Percentiles rank a stretch among this genome's conserved stretches.
phyloP scores from a whole-genome alignment of 2,113 vertebrate species.

The Hippopotamus amphibius region DNA sequence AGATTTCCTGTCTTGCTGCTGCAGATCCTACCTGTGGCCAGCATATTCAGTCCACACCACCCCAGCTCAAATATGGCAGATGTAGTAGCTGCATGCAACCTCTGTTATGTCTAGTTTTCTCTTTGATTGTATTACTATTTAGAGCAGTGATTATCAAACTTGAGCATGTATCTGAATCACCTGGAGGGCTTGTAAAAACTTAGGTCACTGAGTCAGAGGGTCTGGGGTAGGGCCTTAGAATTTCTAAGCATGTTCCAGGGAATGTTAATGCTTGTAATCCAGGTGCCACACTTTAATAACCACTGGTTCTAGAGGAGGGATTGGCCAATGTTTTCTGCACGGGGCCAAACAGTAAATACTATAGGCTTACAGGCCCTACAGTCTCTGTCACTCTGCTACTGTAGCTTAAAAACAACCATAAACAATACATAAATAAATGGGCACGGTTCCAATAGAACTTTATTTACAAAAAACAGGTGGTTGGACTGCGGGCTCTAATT shows the following conservation, averaged over 20 bases:
- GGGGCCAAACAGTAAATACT: background rate
- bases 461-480: conserved; percentile 7
- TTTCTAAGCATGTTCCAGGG: background rate
- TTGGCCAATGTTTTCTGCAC: background rate
- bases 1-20: background rate
- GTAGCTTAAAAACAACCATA: conserved; percentile 4
- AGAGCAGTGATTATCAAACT: background rate
- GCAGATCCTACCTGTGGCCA: background rate
- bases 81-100: background rate
- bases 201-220: background rate
- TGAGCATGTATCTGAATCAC: background rate
- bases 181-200: background rate
- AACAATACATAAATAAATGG: background rate
- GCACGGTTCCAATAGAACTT: background rate
- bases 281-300: background rate
- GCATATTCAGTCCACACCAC: background rate
- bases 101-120: background rate
- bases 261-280: background rate
- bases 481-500: background rate
- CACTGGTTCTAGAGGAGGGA: background rate
- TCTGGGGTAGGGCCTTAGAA: background rate
- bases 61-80: background rate
- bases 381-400: background rate
- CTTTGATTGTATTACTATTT: background rate
- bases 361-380: background rate